Evolutionary conservation across 2,888 invertebrate species (phyloP).

Genomic region (Hirtodrosophila trivittata): DNA sequence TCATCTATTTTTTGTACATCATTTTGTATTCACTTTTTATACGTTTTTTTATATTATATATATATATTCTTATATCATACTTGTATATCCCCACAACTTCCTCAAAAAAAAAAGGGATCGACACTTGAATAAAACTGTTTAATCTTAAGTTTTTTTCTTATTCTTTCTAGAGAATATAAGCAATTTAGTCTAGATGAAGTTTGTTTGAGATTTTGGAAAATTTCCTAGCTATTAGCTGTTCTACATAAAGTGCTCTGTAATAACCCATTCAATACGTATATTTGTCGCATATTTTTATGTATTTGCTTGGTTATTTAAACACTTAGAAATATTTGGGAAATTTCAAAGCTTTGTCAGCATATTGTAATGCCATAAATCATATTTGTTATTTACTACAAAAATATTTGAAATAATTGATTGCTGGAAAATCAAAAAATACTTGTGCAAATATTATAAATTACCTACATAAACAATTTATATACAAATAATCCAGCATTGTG

Average conservation of each 20-base stretch:
- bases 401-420: slow-evolving; percentile 10
- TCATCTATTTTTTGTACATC: slow-evolving; percentile 42
- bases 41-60: slow-evolving; percentile 27
- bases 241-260: no score
- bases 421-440: slow-evolving; percentile 27
- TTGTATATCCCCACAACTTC: slow-evolving; percentile 23
- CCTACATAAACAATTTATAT: slow-evolving; percentile 52
- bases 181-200: no score
- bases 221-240: no score
- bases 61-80: no score
- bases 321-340: no score
- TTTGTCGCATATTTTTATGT: no score
- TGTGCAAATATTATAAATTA: slow-evolving; percentile 60
- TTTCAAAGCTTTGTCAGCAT: background rate
- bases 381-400: background rate
- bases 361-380: no score
- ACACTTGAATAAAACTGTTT: slow-evolving; percentile 14
- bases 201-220: no score
- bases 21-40: slow-evolving; percentile 53
- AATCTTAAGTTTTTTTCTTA: slow-evolving; percentile 30
- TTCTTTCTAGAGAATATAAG: slow-evolving; percentile 31
- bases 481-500: slow-evolving; percentile 56
- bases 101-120: slow-evolving; percentile 12
- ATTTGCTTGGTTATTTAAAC: no score
- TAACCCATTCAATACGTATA: no score